Evolutionary conservation across 2,888 invertebrate genomes (phyloP), one percentile per base, ranked within the genome.

Genomic region (Trichopria drosophilae): DNA sequence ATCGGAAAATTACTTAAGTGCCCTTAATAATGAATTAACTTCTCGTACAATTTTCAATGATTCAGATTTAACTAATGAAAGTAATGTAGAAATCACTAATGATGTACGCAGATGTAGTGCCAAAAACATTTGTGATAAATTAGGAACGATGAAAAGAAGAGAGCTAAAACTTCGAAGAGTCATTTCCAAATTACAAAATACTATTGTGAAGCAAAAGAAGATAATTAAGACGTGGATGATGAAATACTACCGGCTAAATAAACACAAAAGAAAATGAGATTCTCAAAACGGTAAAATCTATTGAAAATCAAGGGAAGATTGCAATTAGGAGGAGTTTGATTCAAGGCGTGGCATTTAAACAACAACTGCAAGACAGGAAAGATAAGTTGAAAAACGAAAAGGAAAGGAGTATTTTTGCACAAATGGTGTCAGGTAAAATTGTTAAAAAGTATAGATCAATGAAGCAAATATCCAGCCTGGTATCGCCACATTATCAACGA

Each of bases 311-410:
- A 37, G 51, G 51, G 20, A 22, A 28, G 2, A 37, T 36, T 23
- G 29, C 31, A 15, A 31, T 45, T 18, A 13, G 34, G 34, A 45
- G 46, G 39, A 16, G 23, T 46, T 42, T 47, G 20, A 12, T 52
- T 1, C 43, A 32, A n/a, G 22, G 36, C 16, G 47, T 47, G 39
- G 52, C 41, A 2, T 28, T 52, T 10, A 10, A 47, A 4, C 23
- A 32, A 13, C 42, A 52, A 34, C 1, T 52, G 16, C 26, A 52
- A 18, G 26, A 47, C n/a, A 52, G 41, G 31, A 47, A 43, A 22
- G 31, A n/a, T n/a, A n/a, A n/a, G n/a, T 32, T 52, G 47, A 47
- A 47, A 20, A 13, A 26, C 20, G 52, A 52, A 47, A 52, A 52
- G 36, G 47, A 42, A 19, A 52, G 23, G 39, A 47, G 46, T 1